Conservation (phyloP, 2,797 vertebrate species). For the Sebastes goodei region DNA sequence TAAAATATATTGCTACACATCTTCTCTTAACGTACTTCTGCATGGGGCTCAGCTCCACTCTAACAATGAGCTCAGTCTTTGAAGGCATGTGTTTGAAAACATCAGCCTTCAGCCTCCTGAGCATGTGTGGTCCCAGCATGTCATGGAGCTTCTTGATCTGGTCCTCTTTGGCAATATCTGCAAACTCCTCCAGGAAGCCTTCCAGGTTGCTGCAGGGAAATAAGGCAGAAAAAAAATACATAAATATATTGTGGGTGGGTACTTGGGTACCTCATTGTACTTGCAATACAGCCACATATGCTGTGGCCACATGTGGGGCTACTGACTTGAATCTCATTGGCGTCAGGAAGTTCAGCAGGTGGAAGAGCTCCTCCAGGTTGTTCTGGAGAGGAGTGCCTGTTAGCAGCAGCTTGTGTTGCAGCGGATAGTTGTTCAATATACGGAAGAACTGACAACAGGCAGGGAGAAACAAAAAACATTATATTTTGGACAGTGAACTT, state of each 20-base stretch:
- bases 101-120: conserved; percentile 96
- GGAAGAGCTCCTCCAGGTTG: conserved; percentile 97
- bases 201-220: conserved; percentile 89
- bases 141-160: conserved; percentile 99
- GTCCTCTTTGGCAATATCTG: conserved; percentile 98
- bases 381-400: conserved; percentile 98
- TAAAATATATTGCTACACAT: not conserved
- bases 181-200: conserved; percentile 98
- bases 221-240: not conserved
- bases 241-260: not conserved
- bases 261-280: not conserved
- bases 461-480: not conserved
- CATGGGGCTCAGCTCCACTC: conserved; percentile 97
- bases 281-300: not conserved
- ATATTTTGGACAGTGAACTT: not conserved
- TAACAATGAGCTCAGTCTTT: conserved; percentile 96
- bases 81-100: conserved; percentile 99
- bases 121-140: conserved; percentile 98
- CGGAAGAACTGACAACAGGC: conserved; percentile 89
- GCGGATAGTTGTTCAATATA: conserved; percentile 94
- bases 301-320: not conserved
- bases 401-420: conserved; percentile 96
- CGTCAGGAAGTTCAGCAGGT: conserved; percentile 96
- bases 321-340: conserved; percentile 97
- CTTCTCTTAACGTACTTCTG: conserved; percentile 87